Percentiles rank a stretch among this genome's conserved stretches.
Evolutionary conservation across 2,888 invertebrate genomes (phyloP).

Genomic region (Drosophila colorata): DNA sequence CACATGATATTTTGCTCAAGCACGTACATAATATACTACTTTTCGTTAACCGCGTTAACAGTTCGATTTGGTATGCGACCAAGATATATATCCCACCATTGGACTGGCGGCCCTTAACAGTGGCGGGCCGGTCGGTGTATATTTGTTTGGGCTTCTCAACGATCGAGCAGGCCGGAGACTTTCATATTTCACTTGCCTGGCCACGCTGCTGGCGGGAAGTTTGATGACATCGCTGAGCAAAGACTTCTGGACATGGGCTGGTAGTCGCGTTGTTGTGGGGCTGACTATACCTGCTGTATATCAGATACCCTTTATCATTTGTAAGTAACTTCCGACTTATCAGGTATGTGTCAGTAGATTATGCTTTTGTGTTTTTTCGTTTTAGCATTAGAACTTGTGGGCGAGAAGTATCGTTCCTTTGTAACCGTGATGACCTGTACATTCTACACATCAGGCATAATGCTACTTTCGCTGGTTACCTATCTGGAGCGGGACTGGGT

Average conservation of each 20-base stretch:
- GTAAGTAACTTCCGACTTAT: conserved; percentile 87
- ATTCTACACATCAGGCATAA: conserved; percentile 94
- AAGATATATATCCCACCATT: conserved; percentile 94
- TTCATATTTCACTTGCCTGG: conserved; percentile 94
- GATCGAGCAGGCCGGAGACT: conserved; percentile 94
- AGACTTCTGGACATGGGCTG: conserved; percentile 93
- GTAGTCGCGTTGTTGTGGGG: conserved; percentile 93
- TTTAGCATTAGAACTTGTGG: conserved; percentile 95
- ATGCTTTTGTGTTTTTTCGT: not conserved
- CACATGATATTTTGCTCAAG: conserved; percentile 9
- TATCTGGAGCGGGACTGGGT: conserved; percentile 95
- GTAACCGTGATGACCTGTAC: conserved; percentile 96
- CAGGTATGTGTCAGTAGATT: not conserved
- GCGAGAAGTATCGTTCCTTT: conserved; percentile 95
- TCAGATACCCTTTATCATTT: conserved; percentile 97
- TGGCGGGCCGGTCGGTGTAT: conserved; percentile 96
- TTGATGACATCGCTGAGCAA: conserved; percentile 92
- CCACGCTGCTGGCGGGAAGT: conserved; percentile 92
- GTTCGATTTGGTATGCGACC: conserved; percentile 96
- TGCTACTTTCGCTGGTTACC: conserved; percentile 93
- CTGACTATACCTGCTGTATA: conserved; percentile 96
- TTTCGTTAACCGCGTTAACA: conserved; percentile 25
- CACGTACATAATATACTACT: not conserved
- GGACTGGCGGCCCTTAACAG: conserved; percentile 94
- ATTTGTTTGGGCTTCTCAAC: conserved; percentile 93